Base-by-base conservation (phyloP, 2,888 invertebrate species). In the Mythimna ferrago region DNA sequence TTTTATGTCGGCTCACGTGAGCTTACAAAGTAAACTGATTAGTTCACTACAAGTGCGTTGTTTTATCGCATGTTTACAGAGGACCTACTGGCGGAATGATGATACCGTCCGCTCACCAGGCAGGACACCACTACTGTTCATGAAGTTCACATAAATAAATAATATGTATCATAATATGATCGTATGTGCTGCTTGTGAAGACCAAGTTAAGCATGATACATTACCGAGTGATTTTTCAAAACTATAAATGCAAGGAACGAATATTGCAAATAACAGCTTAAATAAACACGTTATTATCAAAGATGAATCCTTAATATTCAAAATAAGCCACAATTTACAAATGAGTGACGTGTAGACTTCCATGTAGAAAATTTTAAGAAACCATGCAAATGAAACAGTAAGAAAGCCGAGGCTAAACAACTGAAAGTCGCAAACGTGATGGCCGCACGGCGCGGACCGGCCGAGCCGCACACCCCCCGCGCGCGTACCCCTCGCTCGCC, bases 11-110 rank as follows among this genome's bases (percentile, higher is more conserved):
- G 67, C 32, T 63, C n/a, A 32, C 35, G 67, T 56, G 54, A 56
- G 51, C 11, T 63, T 44, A 73, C 75, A 75, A 75, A 73, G 71
- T 81, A 73, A 81, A 79, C 73, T 72, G 38, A 75, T 77, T 73
- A 81, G 70, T 64, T 79, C 41, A 32, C 67, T 16, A 62, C 63
- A 69, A 62, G 66, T 57, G 57, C 53, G 57, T 76, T 73, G 70
- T 79, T 72, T 73, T 77, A 68, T 72, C 61, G 71, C 41, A 48
- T 76, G 66, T 63, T 70, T 57, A 60, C 73, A 67, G 66, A 61
- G 71, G 65, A 38, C 26, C 19, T 16, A 32, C 21, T 38, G 38
- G 11, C 6, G 51, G 44, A 26, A 26, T 16, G 26, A 11, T 14
- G 26, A 53, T 10, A 35, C 16, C 35, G 11, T 21, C n/a, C 38